Evolutionary conservation across 1,140 invertebrate genomes (phyloP), one percentile per base, ranked within the genome.

Genomic region (Trinorchestia longiramus): DNA sequence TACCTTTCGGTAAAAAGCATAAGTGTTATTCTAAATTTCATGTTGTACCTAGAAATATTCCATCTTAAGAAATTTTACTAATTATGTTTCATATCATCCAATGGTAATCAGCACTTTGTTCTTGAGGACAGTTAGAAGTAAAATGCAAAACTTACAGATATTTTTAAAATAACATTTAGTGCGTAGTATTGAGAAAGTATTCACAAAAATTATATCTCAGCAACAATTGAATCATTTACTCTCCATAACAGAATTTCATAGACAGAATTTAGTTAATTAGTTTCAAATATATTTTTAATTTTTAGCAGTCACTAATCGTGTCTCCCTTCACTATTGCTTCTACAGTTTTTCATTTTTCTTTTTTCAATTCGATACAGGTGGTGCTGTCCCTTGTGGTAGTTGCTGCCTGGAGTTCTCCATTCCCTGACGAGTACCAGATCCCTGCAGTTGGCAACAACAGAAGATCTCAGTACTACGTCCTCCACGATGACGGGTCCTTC

Each of bases 401-500:
- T 90, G 96, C 96, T 95, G 87, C 95, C 57, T 95, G 95, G 88
- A 96, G 96, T 96, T 96, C 77, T 95, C 96, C 96, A 90, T 92
- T 95, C 62, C 96, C 96, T 36, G 96, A 96, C 95, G 96, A 96
- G 45, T 96, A 96, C 92, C 42, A 96, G 41, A 96, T 96, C 62
- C 96, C 96, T 41, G 95, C 92, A 43, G 96, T 96, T 47, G 96
- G 96, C 43, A 96, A 96, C 41, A 95, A 95, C 43, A 44, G 96
- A 53, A 91, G 96, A 41, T 95, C 96, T 87, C 96, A 96, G 77
- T 96, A 96, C 92, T 96, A 96, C 92, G 96, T 96, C 43, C 96
- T 96, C 41, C 96, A 96, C 53, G 42, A 47, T 40, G 96, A 96
- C 90, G 96, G 96, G 53, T 96, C 96, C 87, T 96, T 95, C 95